These are phyloP conservation scores for Chaenogobius annularis DNA, from an alignment of 2,113 vertebrate genomes.

Conservation along the genomic window DNA sequence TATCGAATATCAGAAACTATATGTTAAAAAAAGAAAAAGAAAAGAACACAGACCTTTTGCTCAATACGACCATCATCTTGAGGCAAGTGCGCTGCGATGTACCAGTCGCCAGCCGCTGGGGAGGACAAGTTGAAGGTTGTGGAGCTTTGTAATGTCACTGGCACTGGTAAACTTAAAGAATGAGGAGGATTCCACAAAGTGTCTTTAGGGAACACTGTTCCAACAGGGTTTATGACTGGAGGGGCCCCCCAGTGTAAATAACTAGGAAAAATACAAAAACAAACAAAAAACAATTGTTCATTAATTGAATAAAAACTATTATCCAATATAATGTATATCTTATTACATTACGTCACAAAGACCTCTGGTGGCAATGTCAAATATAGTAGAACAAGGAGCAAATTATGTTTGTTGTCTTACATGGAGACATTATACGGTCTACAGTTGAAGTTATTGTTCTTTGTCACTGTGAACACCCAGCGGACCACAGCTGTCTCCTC, in stretches of 20 bases:
- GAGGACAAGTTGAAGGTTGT: conserved; percentile 82
- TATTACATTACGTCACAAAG: not conserved
- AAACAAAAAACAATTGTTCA: not conserved
- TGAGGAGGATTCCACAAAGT: conserved; percentile 75
- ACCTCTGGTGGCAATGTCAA: not conserved
- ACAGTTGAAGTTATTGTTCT: conserved; percentile 77
- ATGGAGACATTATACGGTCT: conserved; percentile 80
- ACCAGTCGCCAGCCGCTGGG: conserved; percentile 90
- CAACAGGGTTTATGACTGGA: conserved; percentile 87
- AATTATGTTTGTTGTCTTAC: conserved; percentile 73
- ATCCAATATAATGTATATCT: not conserved
- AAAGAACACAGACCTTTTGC: conserved; percentile 82
- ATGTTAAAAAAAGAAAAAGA: not conserved
- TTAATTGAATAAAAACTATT: not conserved
- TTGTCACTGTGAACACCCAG: conserved; percentile 85
- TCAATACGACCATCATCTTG: conserved; percentile 88
- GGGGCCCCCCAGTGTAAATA: conserved; percentile 89
- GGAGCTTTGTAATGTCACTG: conserved; percentile 63
- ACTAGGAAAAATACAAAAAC: conserved; percentile 60
- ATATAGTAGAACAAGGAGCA: not conserved
- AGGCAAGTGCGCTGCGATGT: conserved; percentile 88
- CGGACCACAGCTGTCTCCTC: conserved; percentile 83
- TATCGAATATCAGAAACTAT: not conserved
- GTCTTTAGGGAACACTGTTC: conserved; percentile 78
- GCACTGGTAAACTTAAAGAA: conserved; percentile 75